phyloP scores from a whole-genome alignment of 2,888 invertebrate species.

The Volucella zonaria region DNA sequence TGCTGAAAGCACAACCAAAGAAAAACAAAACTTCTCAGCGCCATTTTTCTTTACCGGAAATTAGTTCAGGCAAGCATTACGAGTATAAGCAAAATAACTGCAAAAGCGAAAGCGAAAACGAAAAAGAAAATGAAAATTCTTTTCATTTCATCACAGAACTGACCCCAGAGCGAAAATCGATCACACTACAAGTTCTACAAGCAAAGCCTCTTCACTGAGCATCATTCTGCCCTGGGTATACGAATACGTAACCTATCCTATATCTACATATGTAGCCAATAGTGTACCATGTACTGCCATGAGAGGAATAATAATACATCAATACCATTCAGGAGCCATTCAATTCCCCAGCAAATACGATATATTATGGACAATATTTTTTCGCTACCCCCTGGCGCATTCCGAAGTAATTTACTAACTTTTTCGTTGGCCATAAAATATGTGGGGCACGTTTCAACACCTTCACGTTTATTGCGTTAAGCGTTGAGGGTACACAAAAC shows the following conservation, averaged over 20 bases:
- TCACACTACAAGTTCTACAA: slow-evolving; percentile 3
- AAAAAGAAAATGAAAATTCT: slow-evolving; percentile 23
- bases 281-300: not conserved
- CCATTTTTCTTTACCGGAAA: not conserved
- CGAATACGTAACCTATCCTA: not conserved
- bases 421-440: slow-evolving; percentile 54
- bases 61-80: not conserved
- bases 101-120: not conserved
- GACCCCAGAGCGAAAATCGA: slow-evolving; percentile 44
- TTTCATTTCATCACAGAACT: slow-evolving; percentile 43
- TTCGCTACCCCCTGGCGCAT: slow-evolving; percentile 22
- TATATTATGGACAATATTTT: slow-evolving; percentile 47
- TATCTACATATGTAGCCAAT: not conserved
- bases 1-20: not conserved
- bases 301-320: slow-evolving; percentile 37
- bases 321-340: slow-evolving; percentile 40
- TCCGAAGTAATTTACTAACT: slow-evolving; percentile 54
- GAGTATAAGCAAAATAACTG: not conserved
- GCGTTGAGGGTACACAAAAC: slow-evolving; percentile 34
- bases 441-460: slow-evolving; percentile 69
- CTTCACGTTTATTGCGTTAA: slow-evolving; percentile 66
- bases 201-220: not conserved
- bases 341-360: slow-evolving; percentile 35
- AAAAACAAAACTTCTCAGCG: not conserved
- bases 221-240: not conserved